Evolutionary conservation across 2,888 invertebrate genomes (phyloP), one percentile per base, ranked within the genome.

Genomic region (Seira sanloemensis): DNA sequence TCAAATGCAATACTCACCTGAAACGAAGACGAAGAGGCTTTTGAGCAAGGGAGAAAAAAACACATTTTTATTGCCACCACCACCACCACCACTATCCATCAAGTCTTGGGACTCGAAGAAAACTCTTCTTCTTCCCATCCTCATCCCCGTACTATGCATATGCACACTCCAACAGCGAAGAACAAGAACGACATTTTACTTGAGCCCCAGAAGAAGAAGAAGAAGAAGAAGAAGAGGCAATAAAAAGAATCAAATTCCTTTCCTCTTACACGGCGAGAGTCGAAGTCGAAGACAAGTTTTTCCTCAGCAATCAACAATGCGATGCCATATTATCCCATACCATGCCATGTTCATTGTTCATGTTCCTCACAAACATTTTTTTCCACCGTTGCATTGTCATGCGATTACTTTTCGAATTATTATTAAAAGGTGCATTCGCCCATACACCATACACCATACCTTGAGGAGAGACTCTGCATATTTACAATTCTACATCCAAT

Each of bases 81-180:
- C n/a, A 37, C 37, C 58, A 58, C 58, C n/a, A n/a, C n/a, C n/a
- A n/a, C 58, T 58, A 58, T 58, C 58, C 58, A 58, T 58, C 58
- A 4, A 58, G n/a, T 37, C 37, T 12, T n/a, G n/a, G n/a, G n/a
- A 37, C 12, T 12, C 58, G n/a, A 58, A 18, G 58, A 4, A 9
- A 9, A 9, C n/a, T 58, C n/a, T 58, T 58, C n/a, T n/a, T 58
- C n/a, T 58, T 58, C 58, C n/a, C n/a, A n/a, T n/a, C n/a, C n/a
- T n/a, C n/a, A n/a, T n/a, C n/a, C n/a, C n/a, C n/a, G n/a, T n/a
- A n/a, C n/a, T n/a, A n/a, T n/a, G n/a, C n/a, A n/a, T n/a, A n/a
- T n/a, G n/a, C n/a, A n/a, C n/a, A n/a, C n/a, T n/a, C n/a, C n/a
- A n/a, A n/a, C n/a, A n/a, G n/a, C n/a, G n/a, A n/a, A n/a, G n/a